Percentiles rank a stretch among this genome's conserved stretches.
Conservation (phyloP, 2,113 vertebrate genomes). For the Chloropsis cyanopogon region DNA sequence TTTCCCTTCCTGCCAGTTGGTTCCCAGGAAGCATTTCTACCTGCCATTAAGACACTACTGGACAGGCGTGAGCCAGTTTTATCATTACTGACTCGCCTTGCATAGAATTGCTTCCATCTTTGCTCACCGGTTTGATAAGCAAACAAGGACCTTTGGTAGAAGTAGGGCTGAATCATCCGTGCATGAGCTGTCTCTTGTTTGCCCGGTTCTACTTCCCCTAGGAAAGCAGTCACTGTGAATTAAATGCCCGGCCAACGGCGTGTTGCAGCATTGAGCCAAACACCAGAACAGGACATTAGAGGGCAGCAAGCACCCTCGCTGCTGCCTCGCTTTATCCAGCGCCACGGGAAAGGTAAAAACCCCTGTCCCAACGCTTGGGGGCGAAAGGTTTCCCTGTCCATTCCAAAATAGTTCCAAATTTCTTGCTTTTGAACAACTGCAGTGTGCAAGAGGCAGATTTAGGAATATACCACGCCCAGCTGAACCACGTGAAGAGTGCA, state of each 20-base stretch:
- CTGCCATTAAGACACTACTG: background rate
- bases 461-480: background rate
- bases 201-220: background rate
- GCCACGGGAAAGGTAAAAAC: background rate
- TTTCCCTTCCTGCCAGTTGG: background rate
- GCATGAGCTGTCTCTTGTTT: background rate
- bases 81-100: background rate
- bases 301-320: background rate
- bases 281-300: background rate
- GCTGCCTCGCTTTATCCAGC: background rate
- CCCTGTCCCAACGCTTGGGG: fast-evolving
- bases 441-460: background rate
- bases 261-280: background rate
- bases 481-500: background rate
- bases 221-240: background rate
- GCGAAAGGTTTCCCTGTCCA: background rate
- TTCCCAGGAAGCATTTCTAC: background rate
- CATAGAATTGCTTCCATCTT: background rate
- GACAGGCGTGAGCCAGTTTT: background rate
- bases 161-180: background rate
- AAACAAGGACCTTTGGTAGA: background rate
- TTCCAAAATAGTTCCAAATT: background rate
- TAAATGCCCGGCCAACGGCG: fast-evolving
- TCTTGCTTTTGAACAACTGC: background rate
- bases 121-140: background rate